phyloP scores from a whole-genome alignment of 1,140 invertebrate genomes.

The Oedothorax gibbosus region DNA sequence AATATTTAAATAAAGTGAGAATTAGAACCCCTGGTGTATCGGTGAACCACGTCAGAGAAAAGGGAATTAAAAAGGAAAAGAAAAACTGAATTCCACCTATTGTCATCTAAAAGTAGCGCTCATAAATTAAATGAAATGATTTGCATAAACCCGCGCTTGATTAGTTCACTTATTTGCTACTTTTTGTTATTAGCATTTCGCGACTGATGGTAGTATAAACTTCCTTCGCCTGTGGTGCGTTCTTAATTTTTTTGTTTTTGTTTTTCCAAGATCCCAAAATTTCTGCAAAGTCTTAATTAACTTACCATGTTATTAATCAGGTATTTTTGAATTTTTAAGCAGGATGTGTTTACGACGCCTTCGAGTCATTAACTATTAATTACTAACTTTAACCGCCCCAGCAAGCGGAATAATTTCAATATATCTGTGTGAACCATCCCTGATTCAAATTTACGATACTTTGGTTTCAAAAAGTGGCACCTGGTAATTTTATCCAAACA shows the following conservation, averaged over 20 bases:
- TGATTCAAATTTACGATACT: no score
- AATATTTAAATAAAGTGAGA: conserved; percentile 56
- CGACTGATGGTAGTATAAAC: not conserved
- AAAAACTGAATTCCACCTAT: not conserved
- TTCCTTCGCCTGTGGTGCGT: no score
- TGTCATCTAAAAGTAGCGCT: conserved; percentile 32
- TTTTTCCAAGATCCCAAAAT: conserved; percentile 36
- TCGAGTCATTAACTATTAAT: conserved; percentile 60
- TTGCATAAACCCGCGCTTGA: conserved; percentile 55
- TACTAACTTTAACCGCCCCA: conserved; percentile 18
- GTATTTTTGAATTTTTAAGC: conserved; percentile 61
- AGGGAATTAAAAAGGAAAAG: not conserved
- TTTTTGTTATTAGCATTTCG: conserved; percentile 54
- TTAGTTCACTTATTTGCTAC: conserved; percentile 48
- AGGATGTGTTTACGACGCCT: conserved; percentile 51
- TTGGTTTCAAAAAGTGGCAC: no score
- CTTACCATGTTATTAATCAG: conserved; percentile 60
- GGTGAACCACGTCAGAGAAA: not conserved
- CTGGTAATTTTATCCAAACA: no score
- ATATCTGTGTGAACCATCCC: not conserved
- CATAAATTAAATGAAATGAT: conserved; percentile 53
- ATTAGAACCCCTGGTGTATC: conserved; percentile 19
- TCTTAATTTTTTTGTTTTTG: not conserved
- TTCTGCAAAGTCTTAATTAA: conserved; percentile 59
- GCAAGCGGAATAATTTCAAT: conserved; percentile 21